phyloP scores from a whole-genome alignment of 1,140 invertebrate species.

The Drosophila eugracilis region DNA sequence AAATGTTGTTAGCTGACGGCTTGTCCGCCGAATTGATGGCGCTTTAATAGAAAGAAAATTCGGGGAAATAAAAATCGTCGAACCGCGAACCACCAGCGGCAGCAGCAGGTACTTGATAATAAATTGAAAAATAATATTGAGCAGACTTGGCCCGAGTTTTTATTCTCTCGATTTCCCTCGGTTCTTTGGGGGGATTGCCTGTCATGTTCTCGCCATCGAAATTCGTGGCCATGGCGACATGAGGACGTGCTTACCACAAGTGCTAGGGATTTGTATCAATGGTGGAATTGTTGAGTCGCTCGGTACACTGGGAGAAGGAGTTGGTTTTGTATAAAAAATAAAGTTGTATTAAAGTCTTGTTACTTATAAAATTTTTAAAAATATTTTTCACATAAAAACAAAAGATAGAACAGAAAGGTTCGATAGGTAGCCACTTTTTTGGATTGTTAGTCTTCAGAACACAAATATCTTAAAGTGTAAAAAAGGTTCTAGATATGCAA shows the following conservation, averaged over 20 bases:
- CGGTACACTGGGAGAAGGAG: not conserved
- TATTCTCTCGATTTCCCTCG: conserved; percentile 8
- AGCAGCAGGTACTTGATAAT: conserved; percentile 71
- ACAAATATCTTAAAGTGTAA: not conserved
- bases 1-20: conserved; percentile 41
- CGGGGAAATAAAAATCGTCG: conserved; percentile 53
- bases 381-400: too few species aligned
- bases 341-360: too few species aligned
- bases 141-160: conserved; percentile 54
- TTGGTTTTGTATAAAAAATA: not conserved
- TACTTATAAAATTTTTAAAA: too few species aligned
- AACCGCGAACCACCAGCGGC: conserved; percentile 39
- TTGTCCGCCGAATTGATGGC: conserved; percentile 62
- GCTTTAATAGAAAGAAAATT: conserved; percentile 71
- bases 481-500: too few species aligned
- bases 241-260: conserved; percentile 47
- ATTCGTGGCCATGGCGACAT: conserved; percentile 24
- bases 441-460: too few species aligned
- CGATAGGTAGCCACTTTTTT: too few species aligned
- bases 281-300: conserved; percentile 6
- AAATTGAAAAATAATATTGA: conserved; percentile 80
- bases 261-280: conserved; percentile 43
- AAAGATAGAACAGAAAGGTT: too few species aligned
- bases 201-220: conserved; percentile 35
- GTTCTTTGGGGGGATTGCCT: conserved; percentile 21